phyloP scores from a whole-genome alignment of 2,888 invertebrate genomes.

The Harpagoxenus sublaevis region DNA sequence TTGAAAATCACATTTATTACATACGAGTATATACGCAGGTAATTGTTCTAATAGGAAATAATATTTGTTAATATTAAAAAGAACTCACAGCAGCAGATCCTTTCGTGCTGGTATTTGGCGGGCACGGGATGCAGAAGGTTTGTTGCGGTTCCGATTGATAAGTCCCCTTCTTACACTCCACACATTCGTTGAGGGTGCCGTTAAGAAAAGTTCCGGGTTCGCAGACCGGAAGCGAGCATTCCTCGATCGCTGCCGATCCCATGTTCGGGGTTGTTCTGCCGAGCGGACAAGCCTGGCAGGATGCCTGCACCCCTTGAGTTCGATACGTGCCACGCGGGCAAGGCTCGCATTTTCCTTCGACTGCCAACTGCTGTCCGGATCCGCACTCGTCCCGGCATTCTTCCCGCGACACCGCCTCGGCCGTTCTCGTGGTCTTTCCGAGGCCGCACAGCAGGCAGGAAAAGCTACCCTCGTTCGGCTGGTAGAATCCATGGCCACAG shows the following conservation, averaged over 20 bases:
- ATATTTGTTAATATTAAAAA: background rate
- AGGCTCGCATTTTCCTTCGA: conserved; percentile 96
- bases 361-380: conserved; percentile 93
- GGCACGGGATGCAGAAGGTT: conserved; percentile 94
- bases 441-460: conserved; percentile 95
- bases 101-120: conserved; percentile 96
- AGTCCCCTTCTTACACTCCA: conserved; percentile 95
- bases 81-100: conserved; percentile 92
- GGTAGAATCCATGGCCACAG: conserved; percentile 98
- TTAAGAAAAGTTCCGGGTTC: conserved; percentile 93
- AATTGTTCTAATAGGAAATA: background rate
- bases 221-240: conserved; percentile 97
- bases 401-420: conserved; percentile 94
- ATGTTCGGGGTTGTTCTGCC: conserved; percentile 96
- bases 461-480: conserved; percentile 96
- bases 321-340: conserved; percentile 96
- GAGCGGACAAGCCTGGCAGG: conserved; percentile 95
- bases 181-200: conserved; percentile 94
- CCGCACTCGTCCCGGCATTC: conserved; percentile 97
- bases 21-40: background rate
- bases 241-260: conserved; percentile 94
- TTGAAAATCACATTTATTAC: background rate
- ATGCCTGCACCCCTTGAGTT: conserved; percentile 94
- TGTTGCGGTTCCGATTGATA: conserved; percentile 97
- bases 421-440: conserved; percentile 96